These are phyloP conservation scores for Dicyrtomina minuta DNA, from an alignment of 2,888 invertebrate genomes.

Conservation along the genomic window DNA sequence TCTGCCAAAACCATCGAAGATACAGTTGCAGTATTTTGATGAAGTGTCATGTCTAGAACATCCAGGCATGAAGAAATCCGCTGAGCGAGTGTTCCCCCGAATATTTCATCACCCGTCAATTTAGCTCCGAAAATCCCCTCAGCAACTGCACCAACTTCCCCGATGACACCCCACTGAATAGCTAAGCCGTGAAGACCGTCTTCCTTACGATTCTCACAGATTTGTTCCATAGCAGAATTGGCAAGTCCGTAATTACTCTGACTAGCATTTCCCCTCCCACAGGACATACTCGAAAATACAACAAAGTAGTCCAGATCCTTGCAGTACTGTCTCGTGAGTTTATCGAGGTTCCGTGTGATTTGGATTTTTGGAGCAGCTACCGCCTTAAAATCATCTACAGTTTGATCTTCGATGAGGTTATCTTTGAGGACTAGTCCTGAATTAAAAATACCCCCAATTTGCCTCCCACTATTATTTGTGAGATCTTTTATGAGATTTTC, in stretches of 20 bases:
- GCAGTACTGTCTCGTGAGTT: conserved; percentile 60
- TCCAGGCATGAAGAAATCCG: conserved; percentile 78
- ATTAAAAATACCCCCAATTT: conserved; percentile 85
- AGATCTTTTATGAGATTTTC: too few species aligned
- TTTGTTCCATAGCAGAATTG: conserved; percentile 85
- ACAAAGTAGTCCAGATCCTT: conserved; percentile 77
- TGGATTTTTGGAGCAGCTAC: conserved; percentile 76
- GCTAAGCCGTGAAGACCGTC: conserved; percentile 77
- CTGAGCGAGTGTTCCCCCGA: conserved; percentile 80
- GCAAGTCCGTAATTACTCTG: conserved; percentile 90
- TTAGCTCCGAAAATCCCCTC: too few species aligned
- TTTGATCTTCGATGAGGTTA: conserved; percentile 63
- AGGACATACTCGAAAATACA: conserved; percentile 86
- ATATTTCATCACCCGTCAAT: too few species aligned
- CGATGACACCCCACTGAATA: conserved; percentile 91
- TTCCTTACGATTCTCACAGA: conserved; percentile 71
- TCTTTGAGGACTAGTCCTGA: conserved; percentile 66
- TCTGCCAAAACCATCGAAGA: conserved; percentile 64
- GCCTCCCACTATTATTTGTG: too few species aligned
- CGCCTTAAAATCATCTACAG: conserved; percentile 66
- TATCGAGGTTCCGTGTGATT: conserved; percentile 78
- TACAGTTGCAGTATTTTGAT: conserved; percentile 66
- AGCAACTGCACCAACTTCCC: conserved; percentile 81
- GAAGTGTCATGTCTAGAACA: conserved; percentile 68
- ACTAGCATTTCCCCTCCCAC: conserved; percentile 87